Conservation (phyloP, 2,113 vertebrate species). For the Syngnathus floridae region DNA sequence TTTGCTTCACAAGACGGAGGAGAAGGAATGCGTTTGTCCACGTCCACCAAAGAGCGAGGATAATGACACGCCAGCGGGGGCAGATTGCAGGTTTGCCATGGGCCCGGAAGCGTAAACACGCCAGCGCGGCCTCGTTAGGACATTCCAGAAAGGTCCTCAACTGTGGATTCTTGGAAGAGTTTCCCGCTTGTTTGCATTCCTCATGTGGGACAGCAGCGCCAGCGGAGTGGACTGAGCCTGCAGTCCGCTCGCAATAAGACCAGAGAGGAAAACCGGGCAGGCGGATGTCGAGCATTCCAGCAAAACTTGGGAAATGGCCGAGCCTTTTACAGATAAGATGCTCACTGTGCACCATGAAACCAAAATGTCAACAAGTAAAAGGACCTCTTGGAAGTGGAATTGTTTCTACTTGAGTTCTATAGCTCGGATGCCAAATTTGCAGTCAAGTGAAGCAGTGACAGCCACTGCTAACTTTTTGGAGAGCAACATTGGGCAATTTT, state of each 20-base stretch:
- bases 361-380: neutral
- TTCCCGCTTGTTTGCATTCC: conserved; percentile 60
- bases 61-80: conserved; percentile 61
- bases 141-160: conserved; percentile 69
- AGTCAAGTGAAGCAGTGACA: too few species aligned
- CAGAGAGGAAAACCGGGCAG: conserved; percentile 21
- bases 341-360: neutral
- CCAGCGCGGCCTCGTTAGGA: conserved; percentile 56
- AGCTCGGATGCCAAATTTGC: too few species aligned
- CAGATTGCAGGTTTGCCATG: conserved; percentile 66
- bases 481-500: too few species aligned
- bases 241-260: conserved; percentile 33
- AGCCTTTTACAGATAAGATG: conserved; percentile 1
- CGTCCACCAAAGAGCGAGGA: conserved; percentile 49
- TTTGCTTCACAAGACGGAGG: conserved; percentile 32
- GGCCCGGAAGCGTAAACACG: conserved; percentile 66
- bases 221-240: conserved; percentile 30
- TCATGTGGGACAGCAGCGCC: conserved; percentile 45
- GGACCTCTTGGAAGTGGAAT: neutral
- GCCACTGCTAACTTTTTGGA: too few species aligned
- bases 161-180: conserved; percentile 64
- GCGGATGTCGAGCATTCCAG: conserved; percentile 43
- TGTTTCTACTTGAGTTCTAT: too few species aligned
- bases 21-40: conserved; percentile 30
- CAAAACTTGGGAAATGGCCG: conserved; percentile 17